phyloP scores from a whole-genome alignment of 2,888 invertebrate species.

The Mesorhabditis belari region DNA sequence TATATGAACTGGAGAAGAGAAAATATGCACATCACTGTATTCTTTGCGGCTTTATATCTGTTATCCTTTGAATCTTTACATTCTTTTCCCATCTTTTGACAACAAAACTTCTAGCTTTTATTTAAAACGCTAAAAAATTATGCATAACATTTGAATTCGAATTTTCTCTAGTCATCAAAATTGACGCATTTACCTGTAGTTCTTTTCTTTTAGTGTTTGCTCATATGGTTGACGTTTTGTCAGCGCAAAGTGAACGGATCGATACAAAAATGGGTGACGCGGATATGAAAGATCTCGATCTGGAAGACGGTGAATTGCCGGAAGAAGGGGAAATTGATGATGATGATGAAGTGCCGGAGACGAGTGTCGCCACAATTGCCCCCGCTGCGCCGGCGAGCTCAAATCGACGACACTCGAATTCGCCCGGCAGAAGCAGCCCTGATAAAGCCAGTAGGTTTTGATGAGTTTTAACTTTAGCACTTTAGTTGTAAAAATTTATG shows the following conservation, averaged over 20 bases:
- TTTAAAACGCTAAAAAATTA: not conserved
- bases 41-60: too few relatives aligned
- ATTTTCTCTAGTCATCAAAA: not conserved
- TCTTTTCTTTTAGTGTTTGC: constrained; percentile 7
- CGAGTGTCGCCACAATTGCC: not conserved
- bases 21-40: constrained; percentile 1
- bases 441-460: too few relatives aligned
- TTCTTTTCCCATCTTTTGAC: constrained; percentile 4
- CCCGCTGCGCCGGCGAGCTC: too few relatives aligned
- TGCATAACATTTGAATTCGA: not conserved
- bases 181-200: not conserved
- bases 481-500: too few relatives aligned
- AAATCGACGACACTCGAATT: too few relatives aligned
- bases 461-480: too few relatives aligned
- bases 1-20: constrained; percentile 1
- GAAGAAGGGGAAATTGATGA: constrained; percentile 50
- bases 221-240: constrained; percentile 30
- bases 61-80: too few relatives aligned
- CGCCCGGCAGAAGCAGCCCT: too few relatives aligned
- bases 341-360: constrained; percentile 36
- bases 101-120: not conserved
- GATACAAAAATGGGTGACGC: constrained; percentile 12
- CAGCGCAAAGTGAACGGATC: constrained; percentile 3
- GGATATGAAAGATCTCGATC: too few relatives aligned
- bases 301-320: constrained; percentile 50